Evolutionary conservation across 2,113 vertebrate genomes (phyloP).

Genomic region (rabbit (Oryctolagus cuniculus)): mOryCun1.1 NC_091439.1:131424501-131425000

Average conservation of each 20-base stretch:
- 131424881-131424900: neutral
- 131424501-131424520: slow-evolving; percentile 52
- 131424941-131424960: neutral
- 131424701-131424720: too few species aligned
- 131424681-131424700: too few species aligned
- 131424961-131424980: neutral
- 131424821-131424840: neutral
- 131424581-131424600: neutral
- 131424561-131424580: neutral
- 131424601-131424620: too few species aligned
- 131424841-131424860: neutral
- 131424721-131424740: too few species aligned
- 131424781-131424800: neutral
- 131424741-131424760: too few species aligned
- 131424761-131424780: neutral
- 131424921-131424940: neutral
- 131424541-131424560: neutral
- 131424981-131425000: neutral
- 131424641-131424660: neutral
- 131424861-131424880: neutral
- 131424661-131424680: neutral
- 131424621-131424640: neutral
- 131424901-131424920: neutral
- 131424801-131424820: neutral
- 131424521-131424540: neutral